Base-by-base conservation (phyloP, 2,113 vertebrate genomes). In the Bubo blakistoni region DNA sequence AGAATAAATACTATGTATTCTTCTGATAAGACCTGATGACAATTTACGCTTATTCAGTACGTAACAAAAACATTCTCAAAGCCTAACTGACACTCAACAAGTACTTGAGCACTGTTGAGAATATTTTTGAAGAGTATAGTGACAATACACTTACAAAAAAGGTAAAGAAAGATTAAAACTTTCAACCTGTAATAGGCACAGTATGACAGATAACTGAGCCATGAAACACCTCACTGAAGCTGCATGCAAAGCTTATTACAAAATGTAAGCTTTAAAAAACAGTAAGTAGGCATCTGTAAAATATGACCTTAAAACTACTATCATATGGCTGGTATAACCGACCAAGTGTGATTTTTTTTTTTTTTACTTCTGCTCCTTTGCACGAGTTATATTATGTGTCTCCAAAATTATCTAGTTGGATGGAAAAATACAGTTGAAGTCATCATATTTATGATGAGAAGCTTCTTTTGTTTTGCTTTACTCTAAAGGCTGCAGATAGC, bases 271-370 rank as follows among this genome's bases (percentile, higher is more conserved):
- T 88, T 70, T n/a, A 61, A 73, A 80, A 82, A 54, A 0, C 34
- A 86, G 9, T 32, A 36, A 67, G 16, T 2, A 36, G 22, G 51
- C 3, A 4, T 44, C 32, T 51, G 24, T 58, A 67, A 95, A 80
- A 57, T 12, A 72, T 22, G 93, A 21, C 59, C 88, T 65, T 94
- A 92, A 90, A 95, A 92, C 93, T 94, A 86, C 77, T 65, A 34
- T 51, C 62, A 71, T 42, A 73, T 38, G 80, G 88, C 72, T 95
- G 92, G 85, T 77, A 93, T 76, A 71, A 92, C 73, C 72, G 65
- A 95, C 30, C 73, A 91, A 90, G 80, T 49, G 70, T 21, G 34
- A 69, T 36, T 55, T 84, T 62, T 80, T 87, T 87, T 81, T 94
- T 86, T 81, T 81, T 71, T 4, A 74, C 47, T 93, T 71, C 86